Percentiles rank a stretch among this genome's conserved stretches.
Evolutionary conservation across 2,113 vertebrate genomes (phyloP).

Genomic region (Neodon shergylaensis): DNA sequence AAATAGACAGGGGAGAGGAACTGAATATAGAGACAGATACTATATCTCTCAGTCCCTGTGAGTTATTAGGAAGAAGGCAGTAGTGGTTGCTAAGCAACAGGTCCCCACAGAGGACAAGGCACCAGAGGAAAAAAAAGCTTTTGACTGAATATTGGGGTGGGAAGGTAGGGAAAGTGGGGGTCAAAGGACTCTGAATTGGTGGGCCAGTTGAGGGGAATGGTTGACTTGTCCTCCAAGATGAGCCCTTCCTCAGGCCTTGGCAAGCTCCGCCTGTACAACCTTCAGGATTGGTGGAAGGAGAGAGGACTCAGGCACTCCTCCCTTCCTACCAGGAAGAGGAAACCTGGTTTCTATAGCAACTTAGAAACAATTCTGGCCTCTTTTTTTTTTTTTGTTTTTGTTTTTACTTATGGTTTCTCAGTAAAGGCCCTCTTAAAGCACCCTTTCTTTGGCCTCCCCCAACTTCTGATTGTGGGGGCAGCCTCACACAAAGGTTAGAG

Average conservation of each 20-base stretch:
- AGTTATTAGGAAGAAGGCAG: conserved; percentile 81
- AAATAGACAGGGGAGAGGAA: conserved; percentile 71
- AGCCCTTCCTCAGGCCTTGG: not conserved
- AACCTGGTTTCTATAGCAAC: conserved; percentile 77
- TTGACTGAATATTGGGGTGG: conserved; percentile 46
- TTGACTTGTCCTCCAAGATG: conserved; percentile 5
- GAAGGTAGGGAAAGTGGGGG: conserved; percentile 6
- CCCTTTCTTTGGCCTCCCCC: not conserved
- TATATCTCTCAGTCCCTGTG: conserved; percentile 72
- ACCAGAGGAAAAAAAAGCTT: conserved; percentile 64
- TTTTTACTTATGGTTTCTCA: conserved; percentile 41
- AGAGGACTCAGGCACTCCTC: conserved; percentile 52
- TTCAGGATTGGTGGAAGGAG: conserved; percentile 67
- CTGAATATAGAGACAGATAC: conserved; percentile 74
- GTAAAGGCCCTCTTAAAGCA: not conserved
- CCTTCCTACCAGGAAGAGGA: conserved; percentile 35
- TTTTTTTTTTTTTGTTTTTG: not conserved
- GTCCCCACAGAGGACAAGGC: conserved; percentile 77
- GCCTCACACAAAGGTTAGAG: not conserved
- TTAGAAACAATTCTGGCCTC: conserved; percentile 61
- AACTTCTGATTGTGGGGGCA: not conserved
- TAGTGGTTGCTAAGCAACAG: conserved; percentile 85
- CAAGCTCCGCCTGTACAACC: conserved; percentile 39
- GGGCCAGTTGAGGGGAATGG: not conserved
- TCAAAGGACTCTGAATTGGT: conserved; percentile 21